A percentile compares a stretch with the other conserved stretches of the same genome.
Evolutionary conservation across 1,140 invertebrate species (phyloP).

Genomic region (Venturia canescens): DNA sequence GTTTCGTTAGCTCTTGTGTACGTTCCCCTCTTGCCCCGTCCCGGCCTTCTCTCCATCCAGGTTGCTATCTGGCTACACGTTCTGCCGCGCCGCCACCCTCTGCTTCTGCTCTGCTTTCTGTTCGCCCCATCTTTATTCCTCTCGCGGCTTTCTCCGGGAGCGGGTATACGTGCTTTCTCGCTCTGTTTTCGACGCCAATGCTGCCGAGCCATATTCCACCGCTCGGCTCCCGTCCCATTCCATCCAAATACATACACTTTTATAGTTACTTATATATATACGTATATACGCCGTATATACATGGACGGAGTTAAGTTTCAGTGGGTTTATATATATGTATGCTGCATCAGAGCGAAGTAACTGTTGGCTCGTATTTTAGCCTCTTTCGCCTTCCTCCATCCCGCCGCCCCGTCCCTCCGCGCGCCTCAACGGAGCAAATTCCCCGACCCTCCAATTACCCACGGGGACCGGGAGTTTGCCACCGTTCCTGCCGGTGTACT

Average conservation of each 20-base stretch:
- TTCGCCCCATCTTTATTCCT: slow-evolving; percentile 42
- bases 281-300: not conserved
- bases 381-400: slow-evolving; percentile 51
- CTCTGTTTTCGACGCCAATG: slow-evolving; percentile 44
- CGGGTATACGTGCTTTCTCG: slow-evolving; percentile 18
- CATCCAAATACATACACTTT: slow-evolving; percentile 7
- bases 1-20: slow-evolving; percentile 32
- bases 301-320: not conserved
- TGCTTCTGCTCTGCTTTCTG: slow-evolving; percentile 18
- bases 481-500: slow-evolving; percentile 55
- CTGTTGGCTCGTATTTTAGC: slow-evolving; percentile 65
- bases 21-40: slow-evolving; percentile 12
- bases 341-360: slow-evolving; percentile 46
- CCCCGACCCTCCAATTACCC: slow-evolving; percentile 71
- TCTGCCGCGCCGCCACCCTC: slow-evolving; percentile 27
- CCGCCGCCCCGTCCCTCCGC: slow-evolving; percentile 44
- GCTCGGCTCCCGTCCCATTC: slow-evolving; percentile 30
- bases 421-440: slow-evolving; percentile 63
- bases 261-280: slow-evolving; percentile 1
- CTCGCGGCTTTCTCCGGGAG: slow-evolving; percentile 34
- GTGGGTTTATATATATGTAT: slow-evolving; percentile 8
- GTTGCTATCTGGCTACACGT: slow-evolving; percentile 36
- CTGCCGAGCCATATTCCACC: slow-evolving; percentile 34
- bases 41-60: slow-evolving; percentile 3
- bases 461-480: slow-evolving; percentile 59